Conservation (phyloP, 2,888 invertebrate genomes). For the Cryptops parisi region DNA sequence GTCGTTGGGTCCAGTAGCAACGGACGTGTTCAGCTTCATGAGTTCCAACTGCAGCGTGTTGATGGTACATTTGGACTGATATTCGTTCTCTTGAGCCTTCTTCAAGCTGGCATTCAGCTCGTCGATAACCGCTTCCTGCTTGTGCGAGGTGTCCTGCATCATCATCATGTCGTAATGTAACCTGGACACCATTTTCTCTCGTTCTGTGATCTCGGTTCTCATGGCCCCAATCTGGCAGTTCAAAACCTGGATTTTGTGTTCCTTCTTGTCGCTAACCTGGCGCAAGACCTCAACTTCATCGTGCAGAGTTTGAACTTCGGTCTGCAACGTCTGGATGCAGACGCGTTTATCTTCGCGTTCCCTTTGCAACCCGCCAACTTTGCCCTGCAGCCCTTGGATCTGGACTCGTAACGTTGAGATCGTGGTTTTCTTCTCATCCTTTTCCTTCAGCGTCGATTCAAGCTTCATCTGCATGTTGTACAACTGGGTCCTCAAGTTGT, state of each 20-base stretch:
- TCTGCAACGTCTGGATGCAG: conserved; percentile 11
- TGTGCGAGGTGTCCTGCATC: not conserved
- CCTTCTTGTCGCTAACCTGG: conserved; percentile 8
- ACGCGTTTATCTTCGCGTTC: conserved; percentile 12
- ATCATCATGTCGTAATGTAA: conserved; percentile 2
- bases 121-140: conserved; percentile 1
- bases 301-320: conserved; percentile 11
- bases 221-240: conserved; percentile 4
- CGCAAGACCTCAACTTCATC: conserved; percentile 10
- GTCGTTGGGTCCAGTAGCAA: not conserved
- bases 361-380: conserved; percentile 6
- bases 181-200: conserved; percentile 9
- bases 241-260: conserved; percentile 9
- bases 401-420: conserved; percentile 5
- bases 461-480: conserved; percentile 6
- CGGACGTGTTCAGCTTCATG: not conserved
- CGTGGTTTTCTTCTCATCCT: conserved; percentile 12
- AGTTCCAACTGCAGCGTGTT: conserved; percentile 1
- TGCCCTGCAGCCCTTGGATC: conserved; percentile 11
- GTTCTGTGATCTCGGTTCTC: not conserved
- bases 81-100: not conserved
- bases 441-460: conserved; percentile 11
- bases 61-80: not conserved
- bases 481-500: conserved; percentile 11
- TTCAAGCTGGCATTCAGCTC: not conserved